These are phyloP conservation scores for Calvadosia cruxmelitensis DNA, from an alignment of 30 jellyfish, hydroid and myxozoan genomes.

Conservation along the genomic window DNA sequence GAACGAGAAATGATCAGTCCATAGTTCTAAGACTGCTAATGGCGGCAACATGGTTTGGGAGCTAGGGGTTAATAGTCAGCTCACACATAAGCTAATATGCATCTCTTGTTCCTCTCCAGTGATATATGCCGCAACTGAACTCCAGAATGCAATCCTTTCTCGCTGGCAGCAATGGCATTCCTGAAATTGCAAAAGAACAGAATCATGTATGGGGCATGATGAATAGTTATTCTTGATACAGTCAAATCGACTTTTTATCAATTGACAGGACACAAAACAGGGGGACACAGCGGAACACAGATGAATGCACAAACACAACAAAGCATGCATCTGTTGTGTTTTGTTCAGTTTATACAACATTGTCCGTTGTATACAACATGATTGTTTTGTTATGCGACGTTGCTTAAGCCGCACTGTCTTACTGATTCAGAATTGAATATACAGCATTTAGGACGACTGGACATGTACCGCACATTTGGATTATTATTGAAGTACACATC, in stretches of 20 bases:
- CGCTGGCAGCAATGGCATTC: constrained; percentile 85
- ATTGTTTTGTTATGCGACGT: too few species aligned
- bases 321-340: too few species aligned
- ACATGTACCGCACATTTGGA: too few species aligned
- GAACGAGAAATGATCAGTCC: not conserved
- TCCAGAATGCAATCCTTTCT: constrained; percentile 78
- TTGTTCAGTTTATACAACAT: too few species aligned
- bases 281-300: not conserved
- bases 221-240: not conserved
- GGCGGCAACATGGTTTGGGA: not conserved
- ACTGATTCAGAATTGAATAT: too few species aligned
- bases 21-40: not conserved
- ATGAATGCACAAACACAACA: too few species aligned
- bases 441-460: too few species aligned
- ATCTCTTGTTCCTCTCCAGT: constrained; percentile 88
- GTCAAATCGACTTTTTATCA: not conserved
- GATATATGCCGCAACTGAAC: constrained; percentile 93
- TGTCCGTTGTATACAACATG: too few species aligned
- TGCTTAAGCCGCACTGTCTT: too few species aligned
- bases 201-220: not conserved
- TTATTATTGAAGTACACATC: too few species aligned
- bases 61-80: not conserved
- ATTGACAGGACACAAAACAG: not conserved
- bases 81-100: constrained; percentile 85
- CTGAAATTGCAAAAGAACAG: constrained; percentile 12